Base-by-base conservation (phyloP, 2,797 vertebrate genomes). In the Periparus ater region DNA sequence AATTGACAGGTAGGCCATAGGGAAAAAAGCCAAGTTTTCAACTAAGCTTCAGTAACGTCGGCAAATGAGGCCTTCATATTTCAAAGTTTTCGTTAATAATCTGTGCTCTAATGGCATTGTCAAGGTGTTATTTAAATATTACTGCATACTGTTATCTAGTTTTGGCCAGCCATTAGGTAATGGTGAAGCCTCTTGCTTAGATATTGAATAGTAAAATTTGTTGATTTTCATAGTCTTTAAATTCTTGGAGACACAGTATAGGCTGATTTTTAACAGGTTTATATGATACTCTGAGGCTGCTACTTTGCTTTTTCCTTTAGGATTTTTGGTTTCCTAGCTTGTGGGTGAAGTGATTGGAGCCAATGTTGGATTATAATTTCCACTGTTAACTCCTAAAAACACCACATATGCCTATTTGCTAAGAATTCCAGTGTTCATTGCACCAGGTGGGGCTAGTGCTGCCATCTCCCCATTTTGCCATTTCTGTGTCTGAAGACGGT, bases 311-410 rank as follows among this genome's bases (percentile, higher is more conserved):
- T 78, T 85, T 47, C 47, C 71, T 81, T 76, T 44, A 71, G 38
- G 48, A 71, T 62, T 92, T 89, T 74, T 72, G 23, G 50, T 84
- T 92, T 95, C 63, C 62, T 73, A 58, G 57, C n/a, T 93, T 84
- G 76, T 54, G 42, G 50, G 40, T 72, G 44, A 93, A 47, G 10
- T 71, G 60, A n/a, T 54, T 92, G 61, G 61, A 88, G 38, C 54
- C 0, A 42, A 42, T 42, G 42, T 17, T 42, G 42, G 10, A 92
- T 85, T 89, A 86, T 36, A 30, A 67, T 66, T 81, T 95, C 72
- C 29, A 66, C 20, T 61, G 65, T 61, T 91, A 88, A 82, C 3
- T 34, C 62, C 68, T 78, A 29, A 76, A 86, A 48, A 5, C 1
- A 21, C 5, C 4, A 11, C 57, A 86, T 58, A 53, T 65, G 32